Evolutionary conservation across 2,797 vertebrate species (phyloP).

Genomic region (Pteronotus mesoamericanus): DNA sequence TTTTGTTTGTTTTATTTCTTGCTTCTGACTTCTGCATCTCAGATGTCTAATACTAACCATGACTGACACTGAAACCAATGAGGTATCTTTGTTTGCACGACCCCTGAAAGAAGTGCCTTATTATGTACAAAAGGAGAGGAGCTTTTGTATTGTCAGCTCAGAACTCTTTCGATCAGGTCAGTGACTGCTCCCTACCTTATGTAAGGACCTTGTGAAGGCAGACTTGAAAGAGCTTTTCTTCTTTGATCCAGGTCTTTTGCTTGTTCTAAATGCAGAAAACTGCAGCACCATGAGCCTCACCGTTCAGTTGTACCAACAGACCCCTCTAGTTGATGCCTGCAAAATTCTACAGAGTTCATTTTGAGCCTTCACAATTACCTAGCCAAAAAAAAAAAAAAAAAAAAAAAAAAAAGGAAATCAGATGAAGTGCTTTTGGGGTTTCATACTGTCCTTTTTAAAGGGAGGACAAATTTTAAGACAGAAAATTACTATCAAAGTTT

Average conservation of each 20-base stretch:
- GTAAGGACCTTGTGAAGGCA: not conserved
- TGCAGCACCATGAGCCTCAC: not conserved
- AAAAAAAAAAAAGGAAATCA: no score
- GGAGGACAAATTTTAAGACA: not conserved
- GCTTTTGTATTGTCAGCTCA: not conserved
- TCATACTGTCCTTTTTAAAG: not conserved
- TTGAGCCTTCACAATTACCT: not conserved
- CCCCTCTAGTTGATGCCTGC: not conserved
- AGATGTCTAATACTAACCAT: not conserved
- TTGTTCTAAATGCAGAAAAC: not conserved
- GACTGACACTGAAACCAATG: not conserved
- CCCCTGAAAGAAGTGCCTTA: not conserved
- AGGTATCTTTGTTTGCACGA: not conserved
- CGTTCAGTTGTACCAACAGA: not conserved
- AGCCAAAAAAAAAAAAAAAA: not conserved
- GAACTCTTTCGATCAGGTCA: not conserved
- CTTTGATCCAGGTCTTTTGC: not conserved
- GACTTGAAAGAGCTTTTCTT: not conserved
- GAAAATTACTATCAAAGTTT: slow-evolving; percentile 4
- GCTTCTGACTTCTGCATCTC: not conserved
- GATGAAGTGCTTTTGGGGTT: not conserved
- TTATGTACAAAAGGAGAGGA: not conserved
- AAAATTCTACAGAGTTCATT: not conserved
- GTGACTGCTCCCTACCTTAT: not conserved
- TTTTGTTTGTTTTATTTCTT: not conserved